Percentiles rank a stretch among this genome's conserved stretches.
Conservation (phyloP, 30 jellyfish, hydroid and myxozoan species). For the Cassiopea andromeda region DNA sequence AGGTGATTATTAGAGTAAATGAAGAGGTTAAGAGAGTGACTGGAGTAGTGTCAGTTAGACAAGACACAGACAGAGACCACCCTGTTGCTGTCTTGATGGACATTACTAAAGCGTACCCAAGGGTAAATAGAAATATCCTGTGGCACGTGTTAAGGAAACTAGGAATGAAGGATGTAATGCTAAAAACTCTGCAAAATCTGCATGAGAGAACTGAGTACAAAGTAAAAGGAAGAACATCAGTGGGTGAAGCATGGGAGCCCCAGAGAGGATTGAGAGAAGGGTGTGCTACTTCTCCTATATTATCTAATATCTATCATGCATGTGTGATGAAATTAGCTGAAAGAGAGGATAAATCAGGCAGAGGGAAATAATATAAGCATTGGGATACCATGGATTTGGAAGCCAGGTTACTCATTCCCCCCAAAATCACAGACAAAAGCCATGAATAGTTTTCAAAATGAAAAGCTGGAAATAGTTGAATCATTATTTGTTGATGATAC, state of each 20-base stretch:
- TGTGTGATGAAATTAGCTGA: constrained; percentile 4
- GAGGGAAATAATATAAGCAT: not conserved
- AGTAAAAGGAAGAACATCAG: not conserved
- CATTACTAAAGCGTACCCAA: not conserved
- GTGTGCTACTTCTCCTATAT: not conserved
- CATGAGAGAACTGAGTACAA: not conserved
- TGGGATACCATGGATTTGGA: constrained; percentile 7
- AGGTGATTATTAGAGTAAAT: constrained; percentile 4
- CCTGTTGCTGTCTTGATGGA: not conserved
- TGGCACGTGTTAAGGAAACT: constrained; percentile 6
- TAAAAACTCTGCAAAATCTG: not conserved
- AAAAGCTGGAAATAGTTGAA: not conserved
- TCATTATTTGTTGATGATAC: constrained; percentile 7
- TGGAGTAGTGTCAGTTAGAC: not conserved
- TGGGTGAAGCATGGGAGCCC: constrained; percentile 1
- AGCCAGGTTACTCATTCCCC: constrained; percentile 1
- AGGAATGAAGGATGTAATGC: not conserved
- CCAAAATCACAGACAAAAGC: constrained; percentile 9
- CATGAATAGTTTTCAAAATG: not conserved
- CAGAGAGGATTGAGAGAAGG: not conserved
- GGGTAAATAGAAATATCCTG: not conserved
- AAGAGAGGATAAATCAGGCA: not conserved
- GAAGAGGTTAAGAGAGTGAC: constrained; percentile 1
- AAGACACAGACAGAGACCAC: not conserved
- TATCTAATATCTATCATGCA: constrained; percentile 2